Evolutionary conservation across 1,140 invertebrate species (phyloP).

Genomic region (Paraescarpia echinospica): DNA sequence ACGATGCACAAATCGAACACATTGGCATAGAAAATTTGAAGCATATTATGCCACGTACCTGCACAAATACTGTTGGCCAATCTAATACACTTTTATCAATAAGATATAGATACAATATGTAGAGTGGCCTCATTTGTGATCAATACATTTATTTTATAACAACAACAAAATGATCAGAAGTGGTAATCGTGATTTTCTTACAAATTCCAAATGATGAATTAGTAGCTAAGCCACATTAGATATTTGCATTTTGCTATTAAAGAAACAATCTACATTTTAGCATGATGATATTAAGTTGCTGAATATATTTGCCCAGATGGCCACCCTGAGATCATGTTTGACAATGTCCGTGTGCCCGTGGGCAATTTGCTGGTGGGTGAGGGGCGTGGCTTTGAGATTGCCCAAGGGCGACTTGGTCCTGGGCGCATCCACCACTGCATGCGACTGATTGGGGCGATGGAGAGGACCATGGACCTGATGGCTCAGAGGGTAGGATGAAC

Average conservation of each 20-base stretch:
- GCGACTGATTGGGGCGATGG: constrained; percentile 58
- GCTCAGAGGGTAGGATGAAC: constrained; percentile 51
- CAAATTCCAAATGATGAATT: too few species aligned
- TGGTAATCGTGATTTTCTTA: too few species aligned
- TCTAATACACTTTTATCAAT: too few species aligned
- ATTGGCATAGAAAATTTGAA: too few species aligned
- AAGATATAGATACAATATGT: too few species aligned
- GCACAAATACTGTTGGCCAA: too few species aligned
- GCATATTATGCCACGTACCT: too few species aligned
- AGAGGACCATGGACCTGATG: constrained; percentile 57
- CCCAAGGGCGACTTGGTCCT: constrained; percentile 61
- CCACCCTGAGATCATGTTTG: constrained; percentile 60
- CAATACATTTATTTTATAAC: too few species aligned
- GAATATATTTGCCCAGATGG: constrained; percentile 43
- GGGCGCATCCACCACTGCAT: constrained; percentile 62
- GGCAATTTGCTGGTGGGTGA: constrained; percentile 59
- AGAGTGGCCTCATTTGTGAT: too few species aligned
- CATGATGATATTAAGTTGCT: too few species aligned
- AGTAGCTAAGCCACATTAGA: not conserved
- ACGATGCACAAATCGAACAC: too few species aligned
- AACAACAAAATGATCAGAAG: too few species aligned
- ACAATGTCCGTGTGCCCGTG: constrained; percentile 58
- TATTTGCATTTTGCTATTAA: not conserved
- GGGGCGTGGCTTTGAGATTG: constrained; percentile 62
- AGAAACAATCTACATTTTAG: not conserved